Evolutionary conservation across 1,140 invertebrate genomes (phyloP), one percentile per base, ranked within the genome.

Genomic region (Diplogasteroides magnus): DNA sequence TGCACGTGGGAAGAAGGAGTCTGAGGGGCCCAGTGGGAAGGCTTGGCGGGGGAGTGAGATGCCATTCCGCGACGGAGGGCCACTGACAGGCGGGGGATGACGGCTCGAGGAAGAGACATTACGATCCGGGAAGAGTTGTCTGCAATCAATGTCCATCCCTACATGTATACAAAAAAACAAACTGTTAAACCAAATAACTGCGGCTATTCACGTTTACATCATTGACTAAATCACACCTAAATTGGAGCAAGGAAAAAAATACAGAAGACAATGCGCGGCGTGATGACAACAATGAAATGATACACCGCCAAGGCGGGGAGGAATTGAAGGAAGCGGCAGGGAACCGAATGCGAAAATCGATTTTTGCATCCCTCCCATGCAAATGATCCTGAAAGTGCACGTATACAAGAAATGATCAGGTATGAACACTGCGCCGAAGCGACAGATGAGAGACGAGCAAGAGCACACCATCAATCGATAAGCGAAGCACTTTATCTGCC

Each of bases 1-100:
- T 75, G 62, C 28, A 73, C 59, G 48, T 71, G 72, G 28, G 68
- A 68, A 28, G 68, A 71, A 29, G 77, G 77, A 57, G 75, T 70
- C 59, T 77, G 76, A 25, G 64, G 64, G 19, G 37, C 37, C 37
- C 37, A 48, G 37, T 6, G 6, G 19, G 37, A 11, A 6, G 6
- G 6, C 6, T 6, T 19, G 19, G 37, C 6, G 37, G 37, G 6
- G 37, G 6, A 19, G 37, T 48, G 37, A 48, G 37, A 48, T n/a
- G n/a, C n/a, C n/a, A n/a, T n/a, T 48, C 37, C 37, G 37, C 6
- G 6, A 48, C 37, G 37, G 37, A 48, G 6, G 37, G 37, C 37
- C 37, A 48, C 37, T 11, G 37, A 6, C 6, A 48, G 37, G 19
- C 37, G 37, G 19, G 37, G 37, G 19, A n/a, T n/a, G n/a, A n/a